Evolutionary conservation across 2,888 invertebrate genomes (phyloP), one percentile per base, ranked within the genome.

Genomic region (Euspilapteryx auroguttella): DNA sequence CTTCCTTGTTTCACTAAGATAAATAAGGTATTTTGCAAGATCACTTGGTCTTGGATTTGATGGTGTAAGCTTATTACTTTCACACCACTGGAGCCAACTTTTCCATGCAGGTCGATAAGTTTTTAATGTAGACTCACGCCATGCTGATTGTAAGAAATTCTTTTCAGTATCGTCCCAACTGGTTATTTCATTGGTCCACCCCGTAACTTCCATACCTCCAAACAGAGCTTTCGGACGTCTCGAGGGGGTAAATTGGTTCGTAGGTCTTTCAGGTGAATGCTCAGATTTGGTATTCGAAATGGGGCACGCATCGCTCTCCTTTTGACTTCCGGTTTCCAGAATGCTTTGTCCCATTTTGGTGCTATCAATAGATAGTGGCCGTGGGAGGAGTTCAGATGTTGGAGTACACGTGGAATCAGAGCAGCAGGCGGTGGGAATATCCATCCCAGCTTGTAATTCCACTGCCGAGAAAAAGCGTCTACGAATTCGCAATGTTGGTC

Each of bases 401-500:
- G 5, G 3, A 28, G 24, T 7, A 28, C 21, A 6, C 23, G 17
- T 5, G 17, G 17, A 8, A 17, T 17, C 8, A 17, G 17, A 17
- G n/a, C n/a, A n/a, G 17, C 17, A 6, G 17, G 17, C 5, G 17
- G 36, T 17, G 17, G 17, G 17, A 17, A 17, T 17, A 17, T 5
- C 17, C 40, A 25, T 42, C 30, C 20, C 44, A 23, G 7, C 42
- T 34, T 24, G 38, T 42, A 5, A 24, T 29, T n/a, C 43, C 40
- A 25, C 14, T 28, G 3, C 40, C 39, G n/a, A 24, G 10, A 24
- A 8, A 17, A 17, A 5, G 17, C 17, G 17, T 17, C 17, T 8
- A 8, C 8, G 17, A 17, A 17, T 17, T 17, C 17, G 17, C 17
- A 6, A 8, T 17, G 17, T 17, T 17, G 5, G 17, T 17, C 17